Evolutionary conservation across 2,113 vertebrate genomes (phyloP).

Genomic region (Poeciliopsis retropinna): DNA sequence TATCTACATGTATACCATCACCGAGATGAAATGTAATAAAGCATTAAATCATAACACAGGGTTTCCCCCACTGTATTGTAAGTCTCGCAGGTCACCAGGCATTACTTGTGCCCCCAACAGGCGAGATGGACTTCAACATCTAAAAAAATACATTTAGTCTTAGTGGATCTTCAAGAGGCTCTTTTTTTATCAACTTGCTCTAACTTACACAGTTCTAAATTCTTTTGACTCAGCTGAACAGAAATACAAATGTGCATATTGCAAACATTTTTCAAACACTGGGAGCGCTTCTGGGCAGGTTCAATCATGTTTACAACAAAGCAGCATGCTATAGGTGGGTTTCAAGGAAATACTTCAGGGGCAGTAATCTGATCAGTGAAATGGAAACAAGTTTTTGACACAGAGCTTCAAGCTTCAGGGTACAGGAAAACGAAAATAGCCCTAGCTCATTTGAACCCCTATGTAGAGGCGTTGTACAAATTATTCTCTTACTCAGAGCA

Average conservation of each 20-base stretch:
- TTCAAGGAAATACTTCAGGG: background rate
- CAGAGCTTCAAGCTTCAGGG: background rate
- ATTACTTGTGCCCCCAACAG: too few species aligned
- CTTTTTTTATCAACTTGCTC: background rate
- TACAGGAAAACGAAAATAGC: background rate
- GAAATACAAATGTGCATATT: background rate
- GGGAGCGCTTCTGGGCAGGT: background rate
- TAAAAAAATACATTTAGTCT: too few species aligned
- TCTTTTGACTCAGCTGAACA: background rate
- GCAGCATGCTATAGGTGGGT: background rate
- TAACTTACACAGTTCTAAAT: background rate
- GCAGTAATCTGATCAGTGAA: background rate
- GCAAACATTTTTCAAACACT: background rate
- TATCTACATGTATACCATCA: too few species aligned
- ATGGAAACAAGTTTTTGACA: background rate
- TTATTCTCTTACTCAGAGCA: background rate
- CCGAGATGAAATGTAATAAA: too few species aligned
- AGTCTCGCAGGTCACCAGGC: too few species aligned
- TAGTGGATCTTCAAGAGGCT: background rate
- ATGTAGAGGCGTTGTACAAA: background rate
- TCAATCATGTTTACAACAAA: background rate
- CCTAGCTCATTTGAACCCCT: background rate
- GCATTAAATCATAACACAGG: too few species aligned
- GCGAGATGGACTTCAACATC: too few species aligned
- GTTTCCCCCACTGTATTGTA: too few species aligned